Base-by-base conservation (phyloP, 2,888 invertebrate genomes). In the Agonopterix heracliana region DNA sequence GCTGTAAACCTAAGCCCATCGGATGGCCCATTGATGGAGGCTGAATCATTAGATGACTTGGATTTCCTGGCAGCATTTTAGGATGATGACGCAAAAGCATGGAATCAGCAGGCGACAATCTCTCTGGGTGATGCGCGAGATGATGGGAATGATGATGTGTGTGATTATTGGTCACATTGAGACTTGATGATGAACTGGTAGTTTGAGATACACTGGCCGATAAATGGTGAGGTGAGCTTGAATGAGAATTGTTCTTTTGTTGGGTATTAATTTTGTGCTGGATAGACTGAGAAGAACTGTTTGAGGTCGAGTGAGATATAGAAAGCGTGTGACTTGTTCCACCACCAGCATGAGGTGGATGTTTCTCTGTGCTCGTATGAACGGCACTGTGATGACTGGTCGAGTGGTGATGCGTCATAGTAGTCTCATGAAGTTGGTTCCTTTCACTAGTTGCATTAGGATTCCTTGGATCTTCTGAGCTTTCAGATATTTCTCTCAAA, bases 81-180 rank as follows among this genome's bases (percentile, higher is more conserved):
- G 89, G 82, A 57, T 89, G 89, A 69, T 88, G 89, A 45, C 88
- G 74, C 47, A 88, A 66, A 42, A 87, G 68, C 84, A 89, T 88
- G 7, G 89, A 85, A 61, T 89, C 89, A 2, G 91, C 91, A 0
- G 92, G 92, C 38, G 92, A 90, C 44, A 93, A 71, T 53, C 93
- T 84, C 61, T 93, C 93, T 56, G 93, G 93, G 63, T 93, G 93
- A 57, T 91, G 91, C 10, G 89, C 90, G 53, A 71, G 81, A 70
- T 90, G 91, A 52, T 91, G 91, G 1, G 90, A 89, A 63, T 93
- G 93, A 62, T 93, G 93, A 74, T 93, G 93, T 0, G 93, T 92
- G 13, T 46, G 41, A 35, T 46, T 46, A 64, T 91, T 89, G 7
- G 84, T 76, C 10, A 88, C 72, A 63, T 90, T 91, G 26, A 90